Evolutionary conservation across 2,888 invertebrate genomes (phyloP).

Genomic region (Hypercompe scribonia): DNA sequence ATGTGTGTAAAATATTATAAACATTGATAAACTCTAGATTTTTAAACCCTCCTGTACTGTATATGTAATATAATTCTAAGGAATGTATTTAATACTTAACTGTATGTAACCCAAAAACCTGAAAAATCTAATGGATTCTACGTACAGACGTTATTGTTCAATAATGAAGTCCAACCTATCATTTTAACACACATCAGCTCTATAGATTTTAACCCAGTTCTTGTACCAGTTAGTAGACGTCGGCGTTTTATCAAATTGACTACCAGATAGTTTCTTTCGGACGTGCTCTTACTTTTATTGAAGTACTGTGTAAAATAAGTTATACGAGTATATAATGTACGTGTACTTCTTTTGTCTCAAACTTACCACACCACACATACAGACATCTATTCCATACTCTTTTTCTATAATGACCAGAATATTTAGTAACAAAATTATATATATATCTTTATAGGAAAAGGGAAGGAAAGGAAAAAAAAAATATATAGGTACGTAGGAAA

Average conservation of each 20-base stretch:
- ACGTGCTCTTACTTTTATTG: neutral
- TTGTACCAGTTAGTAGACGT: neutral
- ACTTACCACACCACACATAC: neutral
- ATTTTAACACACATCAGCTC: neutral
- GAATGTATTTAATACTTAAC: neutral
- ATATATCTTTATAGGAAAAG: too few relatives aligned
- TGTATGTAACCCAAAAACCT: neutral
- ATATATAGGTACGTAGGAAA: too few relatives aligned
- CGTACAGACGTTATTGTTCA: neutral
- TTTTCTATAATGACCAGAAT: neutral
- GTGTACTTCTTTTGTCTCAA: neutral
- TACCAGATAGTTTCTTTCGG: neutral
- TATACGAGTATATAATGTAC: too few relatives aligned
- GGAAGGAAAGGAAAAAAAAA: too few relatives aligned
- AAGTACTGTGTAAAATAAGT: neutral
- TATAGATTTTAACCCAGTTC: neutral
- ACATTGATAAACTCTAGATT: neutral
- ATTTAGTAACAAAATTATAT: neutral
- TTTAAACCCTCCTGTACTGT: too few relatives aligned
- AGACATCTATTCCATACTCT: neutral
- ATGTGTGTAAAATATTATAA: neutral
- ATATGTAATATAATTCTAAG: neutral
- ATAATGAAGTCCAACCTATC: neutral
- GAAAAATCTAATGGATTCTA: too few relatives aligned
- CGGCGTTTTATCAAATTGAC: neutral